A percentile compares a stretch with the other conserved stretches of the same genome.
These are phyloP conservation scores for Brachionus calyciflorus DNA, from an alignment of 1,140 invertebrate genomes.

Conservation along the genomic window DNA sequence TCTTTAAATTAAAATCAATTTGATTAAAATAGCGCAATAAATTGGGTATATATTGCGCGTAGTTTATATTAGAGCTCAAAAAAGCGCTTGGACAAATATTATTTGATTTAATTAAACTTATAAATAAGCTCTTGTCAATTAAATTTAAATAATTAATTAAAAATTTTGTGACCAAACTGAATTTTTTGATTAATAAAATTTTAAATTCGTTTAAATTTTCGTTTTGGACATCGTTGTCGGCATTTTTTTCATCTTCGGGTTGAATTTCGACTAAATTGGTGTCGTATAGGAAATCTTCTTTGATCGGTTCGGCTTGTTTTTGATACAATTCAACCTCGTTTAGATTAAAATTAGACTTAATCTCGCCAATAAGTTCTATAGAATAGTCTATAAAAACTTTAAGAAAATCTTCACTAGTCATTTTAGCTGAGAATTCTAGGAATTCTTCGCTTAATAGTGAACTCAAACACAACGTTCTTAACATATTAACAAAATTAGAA, in stretches of 20 bases:
- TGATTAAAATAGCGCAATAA: conserved; percentile 16
- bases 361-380: background rate
- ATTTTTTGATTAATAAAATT: conserved; percentile 9
- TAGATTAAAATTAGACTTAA: conserved; percentile 2
- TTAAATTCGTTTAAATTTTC: conserved; percentile 6
- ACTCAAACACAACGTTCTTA: background rate
- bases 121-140: background rate
- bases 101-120: background rate
- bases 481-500: background rate
- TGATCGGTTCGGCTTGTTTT: background rate
- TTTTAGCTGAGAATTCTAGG: background rate
- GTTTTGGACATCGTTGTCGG: background rate
- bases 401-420: background rate
- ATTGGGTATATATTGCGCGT: background rate
- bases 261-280: background rate
- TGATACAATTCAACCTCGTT: background rate
- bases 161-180: background rate
- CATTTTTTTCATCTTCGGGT: background rate
- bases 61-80: background rate
- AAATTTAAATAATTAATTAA: background rate
- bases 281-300: conserved; percentile 8
- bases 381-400: background rate
- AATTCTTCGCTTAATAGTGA: background rate
- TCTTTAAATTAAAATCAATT: conserved; percentile 18
- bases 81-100: background rate